Conservation (phyloP, 2,888 invertebrate species). For the Dolichopus griseipennis region DNA sequence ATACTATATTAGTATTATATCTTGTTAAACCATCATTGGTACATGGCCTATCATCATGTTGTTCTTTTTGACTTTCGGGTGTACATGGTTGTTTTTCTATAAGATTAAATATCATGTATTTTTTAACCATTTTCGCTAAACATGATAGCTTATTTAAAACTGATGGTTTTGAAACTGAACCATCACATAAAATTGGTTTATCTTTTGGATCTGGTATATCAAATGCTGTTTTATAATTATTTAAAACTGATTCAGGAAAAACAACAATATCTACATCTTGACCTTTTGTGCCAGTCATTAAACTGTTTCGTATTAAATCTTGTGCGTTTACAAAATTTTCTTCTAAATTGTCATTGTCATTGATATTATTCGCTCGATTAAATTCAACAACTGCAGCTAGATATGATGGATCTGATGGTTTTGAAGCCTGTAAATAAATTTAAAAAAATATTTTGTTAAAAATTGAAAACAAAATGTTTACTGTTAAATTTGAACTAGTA, state of each 20-base stretch:
- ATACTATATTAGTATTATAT: conserved; percentile 73
- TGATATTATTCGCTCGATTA: conserved; percentile 38
- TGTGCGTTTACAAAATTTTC: conserved; percentile 30
- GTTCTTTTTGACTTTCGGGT: conserved; percentile 16
- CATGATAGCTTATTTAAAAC: conserved; percentile 46
- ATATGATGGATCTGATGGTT: conserved; percentile 46
- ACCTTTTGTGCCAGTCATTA: conserved; percentile 18
- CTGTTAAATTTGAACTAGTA: too few relatives aligned
- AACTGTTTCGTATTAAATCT: conserved; percentile 36
- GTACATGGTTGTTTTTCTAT: conserved; percentile 53
- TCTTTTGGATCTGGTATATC: conserved; percentile 34
- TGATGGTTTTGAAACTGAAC: conserved; percentile 7
- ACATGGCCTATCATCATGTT: conserved; percentile 28
- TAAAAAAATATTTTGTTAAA: too few relatives aligned
- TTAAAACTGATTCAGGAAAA: conserved; percentile 61
- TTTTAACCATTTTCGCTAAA: conserved; percentile 45
- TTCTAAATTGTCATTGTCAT: conserved; percentile 28
- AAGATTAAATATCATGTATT: conserved; percentile 48
- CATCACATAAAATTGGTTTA: conserved; percentile 31
- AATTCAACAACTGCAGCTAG: conserved; percentile 58
- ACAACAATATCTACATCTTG: conserved; percentile 59
- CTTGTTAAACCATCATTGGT: conserved; percentile 32
- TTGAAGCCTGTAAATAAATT: conserved; percentile 32
- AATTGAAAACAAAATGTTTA: too few relatives aligned
- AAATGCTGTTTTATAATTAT: conserved; percentile 32